Evolutionary conservation across 2,888 invertebrate genomes (phyloP).

Genomic region (Macrophya annulata): DNA sequence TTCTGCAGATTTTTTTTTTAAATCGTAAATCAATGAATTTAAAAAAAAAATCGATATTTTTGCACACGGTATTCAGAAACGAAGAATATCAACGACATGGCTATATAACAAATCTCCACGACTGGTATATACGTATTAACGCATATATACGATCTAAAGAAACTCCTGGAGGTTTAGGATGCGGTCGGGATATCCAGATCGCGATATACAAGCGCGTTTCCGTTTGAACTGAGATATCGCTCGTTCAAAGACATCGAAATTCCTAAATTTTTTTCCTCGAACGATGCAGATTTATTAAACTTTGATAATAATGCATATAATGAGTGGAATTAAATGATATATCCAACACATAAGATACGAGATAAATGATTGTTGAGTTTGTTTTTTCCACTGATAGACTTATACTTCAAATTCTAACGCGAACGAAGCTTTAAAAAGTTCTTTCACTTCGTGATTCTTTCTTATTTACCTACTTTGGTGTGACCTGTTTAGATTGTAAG

Average conservation of each 20-base stretch:
- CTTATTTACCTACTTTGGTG: not conserved
- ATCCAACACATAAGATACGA: too few species aligned
- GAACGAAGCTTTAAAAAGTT: too few species aligned
- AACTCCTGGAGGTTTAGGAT: not conserved
- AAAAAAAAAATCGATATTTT: too few species aligned
- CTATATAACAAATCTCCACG: not conserved
- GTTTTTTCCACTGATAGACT: too few species aligned
- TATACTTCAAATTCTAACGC: too few species aligned
- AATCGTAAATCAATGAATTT: not conserved
- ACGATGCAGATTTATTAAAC: not conserved
- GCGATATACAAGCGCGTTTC: conserved; percentile 2
- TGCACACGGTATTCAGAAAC: not conserved
- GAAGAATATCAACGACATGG: not conserved
- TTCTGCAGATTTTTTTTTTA: not conserved
- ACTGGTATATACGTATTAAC: not conserved
- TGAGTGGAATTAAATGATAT: too few species aligned
- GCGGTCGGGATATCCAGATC: conserved; percentile 39
- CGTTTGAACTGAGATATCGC: not conserved
- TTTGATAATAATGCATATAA: too few species aligned
- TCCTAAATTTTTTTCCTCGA: conserved; percentile 6
- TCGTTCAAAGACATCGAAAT: not conserved
- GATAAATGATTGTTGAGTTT: too few species aligned
- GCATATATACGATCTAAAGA: not conserved
- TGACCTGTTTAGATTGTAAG: not conserved
- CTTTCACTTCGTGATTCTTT: not conserved